Percentiles rank a stretch among this genome's conserved stretches.
phyloP scores from a whole-genome alignment of 2,888 invertebrate species.

The Andrena trimmerana region DNA sequence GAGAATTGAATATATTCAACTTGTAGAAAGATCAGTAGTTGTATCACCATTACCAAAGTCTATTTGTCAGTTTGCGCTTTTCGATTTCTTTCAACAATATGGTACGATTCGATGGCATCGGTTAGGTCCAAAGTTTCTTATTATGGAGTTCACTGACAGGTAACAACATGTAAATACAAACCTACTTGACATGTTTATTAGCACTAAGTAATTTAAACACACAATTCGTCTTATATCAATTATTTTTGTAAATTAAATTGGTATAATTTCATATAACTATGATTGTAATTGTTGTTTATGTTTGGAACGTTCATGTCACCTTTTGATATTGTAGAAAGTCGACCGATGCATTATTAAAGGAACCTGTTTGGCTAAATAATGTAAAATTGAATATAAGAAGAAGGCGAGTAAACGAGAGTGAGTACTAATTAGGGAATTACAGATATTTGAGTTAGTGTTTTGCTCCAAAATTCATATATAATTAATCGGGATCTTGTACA shows the following conservation, averaged over 20 bases:
- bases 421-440: conserved; percentile 16
- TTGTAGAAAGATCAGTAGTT: conserved; percentile 73
- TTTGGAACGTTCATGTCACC: not conserved
- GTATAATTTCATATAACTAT: not conserved
- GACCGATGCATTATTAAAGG: conserved; percentile 72
- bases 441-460: too few relatives aligned
- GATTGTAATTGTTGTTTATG: not conserved
- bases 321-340: conserved; percentile 71
- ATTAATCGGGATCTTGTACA: not conserved
- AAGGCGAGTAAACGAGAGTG: conserved; percentile 58
- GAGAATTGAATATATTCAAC: conserved; percentile 48
- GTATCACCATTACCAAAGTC: conserved; percentile 70
- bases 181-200: not conserved
- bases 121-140: conserved; percentile 59
- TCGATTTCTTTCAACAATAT: conserved; percentile 71
- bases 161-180: conserved; percentile 50
- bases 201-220: not conserved
- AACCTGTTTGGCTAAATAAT: conserved; percentile 67
- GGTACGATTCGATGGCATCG: conserved; percentile 70
- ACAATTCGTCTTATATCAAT: not conserved
- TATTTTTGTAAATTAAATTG: conserved; percentile 7
- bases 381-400: conserved; percentile 71
- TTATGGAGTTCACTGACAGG: conserved; percentile 76
- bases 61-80: conserved; percentile 42
- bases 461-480: too few relatives aligned